Conservation (phyloP, 2,797 vertebrate species). For the Moxostoma hubbsi region DNA sequence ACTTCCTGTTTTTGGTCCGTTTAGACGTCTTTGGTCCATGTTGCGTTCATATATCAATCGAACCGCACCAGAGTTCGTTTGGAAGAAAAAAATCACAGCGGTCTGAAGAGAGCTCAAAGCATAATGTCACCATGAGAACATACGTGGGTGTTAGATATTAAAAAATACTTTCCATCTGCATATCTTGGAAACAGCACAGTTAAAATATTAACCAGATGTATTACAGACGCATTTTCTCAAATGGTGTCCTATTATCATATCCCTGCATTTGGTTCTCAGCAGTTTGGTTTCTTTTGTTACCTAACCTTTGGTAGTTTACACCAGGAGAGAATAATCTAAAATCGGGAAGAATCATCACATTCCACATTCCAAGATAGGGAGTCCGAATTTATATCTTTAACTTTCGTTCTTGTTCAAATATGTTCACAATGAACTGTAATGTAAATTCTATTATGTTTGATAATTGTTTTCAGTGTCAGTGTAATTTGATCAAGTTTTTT, state of each 20-base stretch:
- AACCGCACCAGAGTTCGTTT: no score
- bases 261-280: conserved; percentile 54
- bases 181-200: conserved; percentile 63
- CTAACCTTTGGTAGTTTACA: conserved; percentile 50
- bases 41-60: no score
- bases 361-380: conserved; percentile 56
- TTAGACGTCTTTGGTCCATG: no score
- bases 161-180: conserved; percentile 25
- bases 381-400: conserved; percentile 56
- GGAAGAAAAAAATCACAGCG: no score
- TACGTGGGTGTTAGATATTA: conserved; percentile 6
- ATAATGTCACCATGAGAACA: conserved; percentile 12
- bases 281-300: no score
- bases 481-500: conserved; percentile 32
- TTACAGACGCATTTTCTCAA: conserved; percentile 57
- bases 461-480: conserved; percentile 56
- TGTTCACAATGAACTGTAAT: conserved; percentile 60
- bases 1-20: no score
- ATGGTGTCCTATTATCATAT: conserved; percentile 56
- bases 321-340: conserved; percentile 65
- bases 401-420: conserved; percentile 60
- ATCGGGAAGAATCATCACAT: conserved; percentile 61
- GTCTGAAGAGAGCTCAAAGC: not conserved
- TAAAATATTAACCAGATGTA: conserved; percentile 78
- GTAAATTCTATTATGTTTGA: conserved; percentile 54